Conservation (phyloP, 2,797 vertebrate genomes). For the Mycteria americana region DNA sequence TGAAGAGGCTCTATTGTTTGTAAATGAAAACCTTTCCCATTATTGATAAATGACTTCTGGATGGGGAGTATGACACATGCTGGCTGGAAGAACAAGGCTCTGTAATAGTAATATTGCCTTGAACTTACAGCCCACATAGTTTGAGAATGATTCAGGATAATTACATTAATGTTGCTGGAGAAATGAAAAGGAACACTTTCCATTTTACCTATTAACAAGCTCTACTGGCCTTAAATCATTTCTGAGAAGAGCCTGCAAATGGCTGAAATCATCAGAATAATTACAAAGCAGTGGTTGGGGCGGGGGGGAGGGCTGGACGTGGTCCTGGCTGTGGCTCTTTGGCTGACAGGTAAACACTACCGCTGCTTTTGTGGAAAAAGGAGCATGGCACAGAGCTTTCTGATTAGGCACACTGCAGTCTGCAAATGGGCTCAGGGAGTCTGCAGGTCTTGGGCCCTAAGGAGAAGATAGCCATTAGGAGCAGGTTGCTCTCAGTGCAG, state of each 20-base stretch:
- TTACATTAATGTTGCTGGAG: conserved; percentile 59
- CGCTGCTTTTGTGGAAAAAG: neutral
- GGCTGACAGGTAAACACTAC: neutral
- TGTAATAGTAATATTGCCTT: conserved; percentile 35
- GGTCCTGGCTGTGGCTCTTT: neutral
- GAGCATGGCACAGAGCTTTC: neutral
- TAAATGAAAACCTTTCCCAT: conserved; percentile 5
- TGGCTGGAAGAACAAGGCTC: conserved; percentile 25
- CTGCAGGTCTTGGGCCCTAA: neutral
- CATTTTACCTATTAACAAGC: conserved; percentile 67
- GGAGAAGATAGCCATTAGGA: neutral
- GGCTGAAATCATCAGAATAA: conserved; percentile 51
- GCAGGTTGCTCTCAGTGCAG: neutral
- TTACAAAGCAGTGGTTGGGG: neutral
- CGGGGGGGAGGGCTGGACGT: neutral
- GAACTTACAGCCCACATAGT: conserved; percentile 55
- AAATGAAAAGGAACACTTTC: conserved; percentile 72
- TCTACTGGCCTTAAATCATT: conserved; percentile 62
- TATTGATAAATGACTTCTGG: conserved; percentile 40
- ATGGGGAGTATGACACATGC: neutral
- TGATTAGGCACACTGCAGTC: neutral
- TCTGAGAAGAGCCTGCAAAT: conserved; percentile 43
- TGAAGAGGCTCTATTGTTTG: neutral
- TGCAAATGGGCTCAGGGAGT: neutral
- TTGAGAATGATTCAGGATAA: conserved; percentile 60